Evolutionary conservation across 2,113 vertebrate genomes (phyloP), one percentile per base, ranked within the genome.

Genomic region (Ophthalmolycus amberensis): DNA sequence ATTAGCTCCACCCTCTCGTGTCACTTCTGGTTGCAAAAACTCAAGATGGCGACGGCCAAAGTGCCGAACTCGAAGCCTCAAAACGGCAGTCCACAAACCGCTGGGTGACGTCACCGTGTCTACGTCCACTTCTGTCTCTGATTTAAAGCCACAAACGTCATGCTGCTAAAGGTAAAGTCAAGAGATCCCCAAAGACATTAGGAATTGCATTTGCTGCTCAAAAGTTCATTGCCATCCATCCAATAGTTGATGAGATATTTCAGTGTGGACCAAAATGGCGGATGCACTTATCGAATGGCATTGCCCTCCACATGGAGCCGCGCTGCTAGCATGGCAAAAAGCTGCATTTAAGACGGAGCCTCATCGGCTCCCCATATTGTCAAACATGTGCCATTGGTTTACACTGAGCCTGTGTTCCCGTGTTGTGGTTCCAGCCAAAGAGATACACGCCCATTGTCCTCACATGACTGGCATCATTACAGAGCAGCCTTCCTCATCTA

Each of bases 361-460:
- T 67, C 54, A 54, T 79, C 18, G n/a, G 56, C 22, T 75, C 59
- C 54, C 52, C 27, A 46, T 44, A 56, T 78, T 67, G 38, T 52
- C 52, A 18, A 32, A 83, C 79, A 85, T 83, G 65, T 81, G 86
- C 68, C 80, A 82, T 62, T 68, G 56, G 67, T 85, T 87, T 83
- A 52, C 84, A 66, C 60, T 0, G 6, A 44, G 66, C 34, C 58
- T 63, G 77, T 20, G 11, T 66, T 88, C 64, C 44, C 37, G 69
- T 71, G 46, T 44, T 34, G 60, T 52, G 50, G 64, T 62, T 70
- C 29, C 52, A 44, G 48, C 29, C 8, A 22, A 56, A 62, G 22
- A 38, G 15, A 60, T 20, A 8, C 52, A 25, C 69, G 48, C 48
- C 12, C 10, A 2, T 44, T 70, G 70, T 81, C 71, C 78, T 85